Conservation (phyloP, 2,888 invertebrate species). For the Hecatera dysodea region DNA sequence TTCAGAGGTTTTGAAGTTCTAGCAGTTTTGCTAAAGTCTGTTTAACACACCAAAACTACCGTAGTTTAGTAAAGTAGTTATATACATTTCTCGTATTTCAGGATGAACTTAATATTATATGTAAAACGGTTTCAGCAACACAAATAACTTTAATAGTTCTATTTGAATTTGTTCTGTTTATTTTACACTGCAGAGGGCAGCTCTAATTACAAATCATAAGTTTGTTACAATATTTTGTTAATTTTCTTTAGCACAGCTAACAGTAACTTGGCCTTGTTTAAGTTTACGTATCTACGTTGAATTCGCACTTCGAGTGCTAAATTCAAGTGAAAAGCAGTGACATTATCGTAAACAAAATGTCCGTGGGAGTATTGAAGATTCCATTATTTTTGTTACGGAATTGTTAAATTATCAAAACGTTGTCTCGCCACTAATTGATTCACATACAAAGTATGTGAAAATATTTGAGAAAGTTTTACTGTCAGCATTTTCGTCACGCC, state of each 20-base stretch:
- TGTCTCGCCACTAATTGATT: conserved; percentile 66
- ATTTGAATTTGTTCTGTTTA: conserved; percentile 10
- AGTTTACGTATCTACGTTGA: conserved; percentile 18
- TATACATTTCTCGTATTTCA: conserved; percentile 7
- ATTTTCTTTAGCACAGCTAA: conserved; percentile 32
- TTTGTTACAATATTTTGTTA: conserved; percentile 31
- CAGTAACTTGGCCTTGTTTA: conserved; percentile 44
- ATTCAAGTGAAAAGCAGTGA: conserved; percentile 49
- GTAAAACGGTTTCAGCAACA: conserved; percentile 3
- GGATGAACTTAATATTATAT: background rate
- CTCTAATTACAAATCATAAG: conserved; percentile 16
- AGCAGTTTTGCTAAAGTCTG: conserved; percentile 24
- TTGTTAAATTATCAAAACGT: conserved; percentile 59
- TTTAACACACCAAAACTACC: conserved; percentile 19
- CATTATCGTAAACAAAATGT: conserved; percentile 54
- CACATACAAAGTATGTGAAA: conserved; percentile 65
- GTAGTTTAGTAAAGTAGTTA: conserved; percentile 19
- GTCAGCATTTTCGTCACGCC: conserved; percentile 59
- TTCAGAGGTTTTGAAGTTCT: conserved; percentile 33
- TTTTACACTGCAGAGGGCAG: background rate
- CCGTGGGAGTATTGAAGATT: conserved; percentile 55
- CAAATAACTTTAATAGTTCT: conserved; percentile 32
- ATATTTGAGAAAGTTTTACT: conserved; percentile 66
- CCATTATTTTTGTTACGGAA: conserved; percentile 63
- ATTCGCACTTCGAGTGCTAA: conserved; percentile 23